phyloP scores from a whole-genome alignment of 1,140 invertebrate genomes.

The Leptonema lineaticorne region DNA sequence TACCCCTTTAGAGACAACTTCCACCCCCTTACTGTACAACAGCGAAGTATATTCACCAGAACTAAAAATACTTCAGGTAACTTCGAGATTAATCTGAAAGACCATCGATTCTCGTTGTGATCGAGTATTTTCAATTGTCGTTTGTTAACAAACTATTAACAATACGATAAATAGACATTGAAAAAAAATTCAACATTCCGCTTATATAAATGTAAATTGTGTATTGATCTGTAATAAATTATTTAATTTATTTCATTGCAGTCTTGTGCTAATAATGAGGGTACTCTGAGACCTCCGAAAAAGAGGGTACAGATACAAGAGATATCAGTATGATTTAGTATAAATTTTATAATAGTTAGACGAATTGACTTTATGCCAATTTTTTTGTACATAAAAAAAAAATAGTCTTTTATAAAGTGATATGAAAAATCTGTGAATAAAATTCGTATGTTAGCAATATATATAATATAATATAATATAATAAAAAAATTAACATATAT shows the following conservation, averaged over 20 bases:
- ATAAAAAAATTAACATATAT: background rate
- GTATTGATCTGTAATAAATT: too few species aligned
- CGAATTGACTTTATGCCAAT: too few species aligned
- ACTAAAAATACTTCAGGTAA: background rate
- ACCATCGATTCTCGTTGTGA: too few species aligned
- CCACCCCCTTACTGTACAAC: too few species aligned
- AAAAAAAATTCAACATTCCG: too few species aligned
- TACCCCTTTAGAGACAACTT: slow-evolving; percentile 19
- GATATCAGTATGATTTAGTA: slow-evolving; percentile 36
- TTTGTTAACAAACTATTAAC: too few species aligned
- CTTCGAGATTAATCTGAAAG: background rate
- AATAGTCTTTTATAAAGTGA: too few species aligned
- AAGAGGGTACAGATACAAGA: slow-evolving; percentile 41
- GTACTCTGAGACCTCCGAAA: slow-evolving; percentile 31
- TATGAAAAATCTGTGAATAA: too few species aligned
- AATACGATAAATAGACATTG: too few species aligned
- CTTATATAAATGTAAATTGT: too few species aligned
- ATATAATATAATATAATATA: background rate
- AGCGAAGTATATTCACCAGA: background rate
- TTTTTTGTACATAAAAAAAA: too few species aligned
- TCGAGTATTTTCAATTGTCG: too few species aligned
- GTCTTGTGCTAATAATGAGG: background rate
- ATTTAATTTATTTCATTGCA: slow-evolving; percentile 5
- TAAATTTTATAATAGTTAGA: slow-evolving; percentile 5
- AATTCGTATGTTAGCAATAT: background rate